These are phyloP conservation scores for Trididemnum clinides DNA, from an alignment of 23 tunicate species.

Conservation along the genomic window DNA sequence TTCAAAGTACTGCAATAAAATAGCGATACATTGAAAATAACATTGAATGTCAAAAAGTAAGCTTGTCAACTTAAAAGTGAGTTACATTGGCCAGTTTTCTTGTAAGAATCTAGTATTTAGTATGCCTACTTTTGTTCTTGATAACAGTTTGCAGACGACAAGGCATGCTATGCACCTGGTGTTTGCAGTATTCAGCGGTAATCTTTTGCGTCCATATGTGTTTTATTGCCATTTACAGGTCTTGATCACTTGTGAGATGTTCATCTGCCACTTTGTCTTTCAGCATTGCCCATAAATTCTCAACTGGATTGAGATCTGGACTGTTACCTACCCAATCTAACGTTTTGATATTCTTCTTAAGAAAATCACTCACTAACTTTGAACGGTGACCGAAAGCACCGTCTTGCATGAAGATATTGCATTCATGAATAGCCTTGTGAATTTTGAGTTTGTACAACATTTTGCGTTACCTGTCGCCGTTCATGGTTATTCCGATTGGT, in stretches of 20 bases:
- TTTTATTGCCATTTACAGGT: constrained; percentile 14
- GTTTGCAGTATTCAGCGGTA: constrained; percentile 16
- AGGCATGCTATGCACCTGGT: background rate
- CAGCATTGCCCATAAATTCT: constrained; percentile 13
- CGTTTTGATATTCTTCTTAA: background rate
- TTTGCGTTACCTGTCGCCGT: constrained; percentile 15
- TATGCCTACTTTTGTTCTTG: background rate
- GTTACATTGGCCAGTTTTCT: background rate
- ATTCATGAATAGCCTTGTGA: background rate
- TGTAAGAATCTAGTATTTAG: background rate
- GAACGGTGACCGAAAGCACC: background rate
- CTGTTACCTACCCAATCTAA: background rate
- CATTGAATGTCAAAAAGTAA: constrained; percentile 14
- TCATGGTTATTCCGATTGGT: background rate
- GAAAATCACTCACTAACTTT: background rate
- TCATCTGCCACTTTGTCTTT: constrained; percentile 5
- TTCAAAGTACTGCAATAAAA: constrained; percentile 10
- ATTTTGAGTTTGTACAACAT: background rate
- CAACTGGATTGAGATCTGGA: background rate
- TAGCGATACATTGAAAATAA: background rate
- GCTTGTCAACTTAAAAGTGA: constrained; percentile 3
- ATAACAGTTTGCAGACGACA: background rate
- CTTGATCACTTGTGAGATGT: background rate
- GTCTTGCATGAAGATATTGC: constrained; percentile 1
- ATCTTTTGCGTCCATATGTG: background rate